Evolutionary conservation across 2,888 invertebrate species (phyloP).

Genomic region (Meganola albula): DNA sequence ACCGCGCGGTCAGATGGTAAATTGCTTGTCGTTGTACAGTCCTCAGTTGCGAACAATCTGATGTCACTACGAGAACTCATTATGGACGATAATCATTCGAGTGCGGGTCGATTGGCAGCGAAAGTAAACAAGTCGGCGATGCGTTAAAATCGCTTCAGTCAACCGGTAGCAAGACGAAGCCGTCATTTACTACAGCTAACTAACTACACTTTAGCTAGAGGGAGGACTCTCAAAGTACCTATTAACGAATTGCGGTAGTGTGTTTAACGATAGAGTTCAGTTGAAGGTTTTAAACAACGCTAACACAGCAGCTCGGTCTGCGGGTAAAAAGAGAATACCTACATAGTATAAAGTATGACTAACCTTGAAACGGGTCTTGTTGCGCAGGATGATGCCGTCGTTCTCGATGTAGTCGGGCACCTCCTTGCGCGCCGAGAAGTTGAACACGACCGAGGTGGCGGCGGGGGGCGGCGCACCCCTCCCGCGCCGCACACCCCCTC

Average conservation of each 20-base stretch:
- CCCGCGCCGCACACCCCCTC: constrained; percentile 26
- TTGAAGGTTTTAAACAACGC: no score
- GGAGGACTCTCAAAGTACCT: no score
- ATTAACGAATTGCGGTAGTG: no score
- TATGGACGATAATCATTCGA: background rate
- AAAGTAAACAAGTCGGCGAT: no score
- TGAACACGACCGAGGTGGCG: constrained; percentile 88
- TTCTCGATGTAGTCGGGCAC: constrained; percentile 95
- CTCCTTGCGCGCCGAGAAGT: constrained; percentile 89
- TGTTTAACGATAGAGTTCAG: no score
- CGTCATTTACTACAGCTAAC: no score
- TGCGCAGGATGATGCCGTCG: constrained; percentile 86
- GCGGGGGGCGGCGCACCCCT: constrained; percentile 47
- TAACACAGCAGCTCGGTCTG: no score
- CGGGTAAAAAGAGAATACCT: no score
- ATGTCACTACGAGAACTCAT: background rate
- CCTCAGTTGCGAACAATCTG: background rate
- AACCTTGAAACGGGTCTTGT: constrained; percentile 85
- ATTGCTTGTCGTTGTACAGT: constrained; percentile 15
- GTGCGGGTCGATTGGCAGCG: no score
- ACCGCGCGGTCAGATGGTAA: constrained; percentile 27
- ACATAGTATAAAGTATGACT: constrained; percentile 47
- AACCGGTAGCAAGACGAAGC: no score
- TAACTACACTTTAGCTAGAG: no score
- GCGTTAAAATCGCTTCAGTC: no score